phyloP scores from a whole-genome alignment of 2,797 vertebrate genomes.

The Cirrhinus molitorella region DNA sequence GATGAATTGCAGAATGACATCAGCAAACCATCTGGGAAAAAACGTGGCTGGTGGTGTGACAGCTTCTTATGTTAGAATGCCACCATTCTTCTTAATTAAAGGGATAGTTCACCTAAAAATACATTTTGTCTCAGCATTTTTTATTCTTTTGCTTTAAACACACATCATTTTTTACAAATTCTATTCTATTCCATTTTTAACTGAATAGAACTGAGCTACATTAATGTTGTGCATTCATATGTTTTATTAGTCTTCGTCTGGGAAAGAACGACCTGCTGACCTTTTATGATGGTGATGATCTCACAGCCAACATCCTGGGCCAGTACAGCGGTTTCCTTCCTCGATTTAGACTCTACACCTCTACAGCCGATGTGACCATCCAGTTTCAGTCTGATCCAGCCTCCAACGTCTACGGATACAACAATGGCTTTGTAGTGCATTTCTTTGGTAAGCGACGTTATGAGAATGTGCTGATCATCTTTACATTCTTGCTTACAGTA shows the following conservation, averaged over 20 bases:
- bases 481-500: neutral
- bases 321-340: conserved; percentile 88
- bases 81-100: conserved; percentile 26
- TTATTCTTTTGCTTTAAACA: neutral
- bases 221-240: neutral
- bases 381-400: conserved; percentile 98
- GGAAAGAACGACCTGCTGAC: conserved; percentile 91
- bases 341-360: conserved; percentile 93
- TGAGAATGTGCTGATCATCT: conserved; percentile 2
- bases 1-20: conserved; percentile 39
- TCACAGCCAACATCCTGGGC: conserved; percentile 94
- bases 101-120: conserved; percentile 11
- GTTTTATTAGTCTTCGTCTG: conserved; percentile 81
- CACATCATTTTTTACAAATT: neutral
- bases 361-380: conserved; percentile 92
- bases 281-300: conserved; percentile 95
- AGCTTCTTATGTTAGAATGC: conserved; percentile 18
- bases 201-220: no score
- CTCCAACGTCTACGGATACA: conserved; percentile 87
- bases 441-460: conserved; percentile 88
- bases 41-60: conserved; percentile 21
- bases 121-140: neutral
- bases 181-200: no score
- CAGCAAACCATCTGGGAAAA: conserved; percentile 31
- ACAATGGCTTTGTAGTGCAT: conserved; percentile 94